Evolutionary conservation across 53 echinoderm and acorn worm genomes (phyloP).

Genomic region (Patiria pectinifera): DNA sequence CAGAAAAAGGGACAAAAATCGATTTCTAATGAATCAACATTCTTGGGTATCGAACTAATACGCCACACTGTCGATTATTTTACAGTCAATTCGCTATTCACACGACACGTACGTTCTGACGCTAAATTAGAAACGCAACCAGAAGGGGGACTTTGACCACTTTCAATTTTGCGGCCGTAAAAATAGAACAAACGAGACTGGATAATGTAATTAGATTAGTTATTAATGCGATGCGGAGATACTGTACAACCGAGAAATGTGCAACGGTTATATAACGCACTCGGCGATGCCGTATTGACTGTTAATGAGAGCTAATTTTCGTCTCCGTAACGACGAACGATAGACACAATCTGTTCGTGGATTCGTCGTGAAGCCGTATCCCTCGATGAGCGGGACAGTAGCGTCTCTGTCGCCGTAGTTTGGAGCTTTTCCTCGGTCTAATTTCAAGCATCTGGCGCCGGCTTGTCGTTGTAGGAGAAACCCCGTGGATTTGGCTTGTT

Average conservation of each 20-base stretch:
- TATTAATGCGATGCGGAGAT: not conserved
- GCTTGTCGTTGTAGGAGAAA: not conserved
- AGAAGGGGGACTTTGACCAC: not conserved
- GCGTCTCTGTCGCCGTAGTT: not conserved
- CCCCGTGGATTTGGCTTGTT: not conserved
- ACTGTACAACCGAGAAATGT: conserved; percentile 4
- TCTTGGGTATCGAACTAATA: not conserved
- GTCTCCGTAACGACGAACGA: not conserved
- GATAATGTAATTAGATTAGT: not conserved
- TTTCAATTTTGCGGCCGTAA: not conserved
- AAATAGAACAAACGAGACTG: not conserved
- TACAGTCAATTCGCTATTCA: not conserved
- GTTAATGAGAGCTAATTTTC: not conserved
- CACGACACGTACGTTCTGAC: not conserved
- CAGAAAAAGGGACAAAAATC: not conserved
- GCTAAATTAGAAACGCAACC: not conserved
- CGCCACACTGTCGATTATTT: not conserved
- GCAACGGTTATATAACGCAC: not conserved
- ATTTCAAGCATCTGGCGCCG: not conserved
- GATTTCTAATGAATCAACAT: conserved; percentile 23
- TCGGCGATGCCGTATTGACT: not conserved
- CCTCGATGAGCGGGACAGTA: not conserved
- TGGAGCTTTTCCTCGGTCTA: not conserved
- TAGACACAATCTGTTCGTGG: not conserved
- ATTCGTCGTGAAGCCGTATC: not conserved